Base-by-base conservation (phyloP, 2,888 invertebrate species). In the Neoascia interrupta region DNA sequence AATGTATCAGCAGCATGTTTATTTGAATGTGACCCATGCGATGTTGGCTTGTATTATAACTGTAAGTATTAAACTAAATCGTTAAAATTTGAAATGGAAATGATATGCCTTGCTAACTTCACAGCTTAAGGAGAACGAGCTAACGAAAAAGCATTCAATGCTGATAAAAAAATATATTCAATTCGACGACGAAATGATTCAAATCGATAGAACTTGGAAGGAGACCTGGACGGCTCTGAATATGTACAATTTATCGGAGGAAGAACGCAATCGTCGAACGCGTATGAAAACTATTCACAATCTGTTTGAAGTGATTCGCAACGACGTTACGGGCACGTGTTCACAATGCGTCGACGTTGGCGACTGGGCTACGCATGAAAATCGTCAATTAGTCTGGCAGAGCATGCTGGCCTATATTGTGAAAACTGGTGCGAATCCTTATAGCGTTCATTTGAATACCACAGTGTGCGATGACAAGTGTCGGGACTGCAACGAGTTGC, bases 101-200 rank as follows among this genome's bases (percentile, higher is more conserved):
- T n/a, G n/a, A n/a, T n/a, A n/a, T n/a, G n/a, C n/a, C n/a, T n/a
- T n/a, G n/a, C n/a, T n/a, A n/a, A n/a, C n/a, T n/a, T n/a, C n/a
- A 10, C 18, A 86, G 84, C 75, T 89, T 13, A 89, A 89, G 81
- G 86, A 87, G 66, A 84, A 85, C 23, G 86, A 86, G 21, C 79
- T 86, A 19, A 84, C 86, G 85, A 82, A 88, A 85, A 85, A 85
- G 41, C 87, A 87, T 63, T 84, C 86, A 45, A 84, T 85, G 60
- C 83, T 88, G 28, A 87, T 89, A 19, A 90, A 90, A 76, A 89
- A 90, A 39, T 91, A 91, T 83, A 88, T 91, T 76, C 90, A 90
- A 74, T 91, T 92, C 84, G 91, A 91, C 83, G 90, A 91, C 83
- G 91, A 91, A 85, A 92, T 92, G 91, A 90, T 90, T 81, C 89